Evolutionary conservation across 2,888 invertebrate species (phyloP), one percentile per base, ranked within the genome.

Genomic region (Caenorhabditis macrosperma): DNA sequence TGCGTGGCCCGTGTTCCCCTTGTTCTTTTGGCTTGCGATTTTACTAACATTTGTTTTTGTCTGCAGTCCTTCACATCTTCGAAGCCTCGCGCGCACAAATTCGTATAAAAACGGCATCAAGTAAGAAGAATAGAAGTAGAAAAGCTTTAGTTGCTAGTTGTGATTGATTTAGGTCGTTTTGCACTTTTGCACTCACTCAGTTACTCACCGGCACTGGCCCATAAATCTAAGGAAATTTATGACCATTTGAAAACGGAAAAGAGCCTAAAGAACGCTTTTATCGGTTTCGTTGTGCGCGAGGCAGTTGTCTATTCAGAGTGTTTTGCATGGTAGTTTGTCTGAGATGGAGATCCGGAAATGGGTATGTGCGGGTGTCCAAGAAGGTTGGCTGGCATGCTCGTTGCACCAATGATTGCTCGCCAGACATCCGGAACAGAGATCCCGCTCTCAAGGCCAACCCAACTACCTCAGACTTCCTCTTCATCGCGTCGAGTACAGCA

Each of bases 41-140:
- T 68, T 74, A 72, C 74, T 74, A 74, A 69, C 74, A 72, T 80
- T 69, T 72, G 57, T 71, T 67, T 71, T 77, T 77, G 63, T 72
- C 72, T 85, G 71, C 82, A 88, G 88, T 82, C 88, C 88, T 26
- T 85, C 88, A 48, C 88, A 88, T 81, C 86, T 88, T 60, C 88
- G 88, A 77, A 88, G 86, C 81, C 82, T 87, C 80, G 88, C 89
- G 72, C 88, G 89, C 74, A 86, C 89, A 50, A 85, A 87, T 64
- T 84, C 88, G 26, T 89, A 86, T 82, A 85, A 85, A 75, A 88
- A 87, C 75, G 89, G 89, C 66, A 78, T 88, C 74, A 89, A 89
- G 89, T 89, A 86, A 85, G 89, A 82, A 26, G 35, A 10, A 9
- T 61, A 64, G 72, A 20, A 17, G 26, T 52, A 17, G 30, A 46